Evolutionary conservation across 2,113 vertebrate species (phyloP).

Genomic region (Tupaia chinensis): DNA sequence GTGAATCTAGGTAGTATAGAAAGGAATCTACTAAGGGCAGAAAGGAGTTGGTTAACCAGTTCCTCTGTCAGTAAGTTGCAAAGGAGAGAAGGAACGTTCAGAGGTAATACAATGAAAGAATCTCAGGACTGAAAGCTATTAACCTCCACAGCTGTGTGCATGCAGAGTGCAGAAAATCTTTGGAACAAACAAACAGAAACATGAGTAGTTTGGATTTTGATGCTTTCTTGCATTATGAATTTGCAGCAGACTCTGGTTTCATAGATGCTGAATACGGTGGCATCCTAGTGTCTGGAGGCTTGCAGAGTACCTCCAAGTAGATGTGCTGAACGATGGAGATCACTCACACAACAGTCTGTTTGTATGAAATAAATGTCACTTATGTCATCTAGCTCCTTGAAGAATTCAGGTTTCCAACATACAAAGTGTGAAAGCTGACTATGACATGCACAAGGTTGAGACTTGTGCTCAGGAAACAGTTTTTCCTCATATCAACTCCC

Average conservation of each 20-base stretch:
- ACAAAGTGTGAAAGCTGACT: conserved; percentile 90
- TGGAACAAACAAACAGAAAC: conserved; percentile 87
- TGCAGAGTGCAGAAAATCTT: conserved; percentile 81
- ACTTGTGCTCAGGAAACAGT: conserved; percentile 93
- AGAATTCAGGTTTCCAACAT: conserved; percentile 89
- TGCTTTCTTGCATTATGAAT: conserved; percentile 93
- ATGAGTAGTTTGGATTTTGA: conserved; percentile 89
- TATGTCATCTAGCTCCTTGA: conserved; percentile 92
- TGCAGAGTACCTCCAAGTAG: conserved; percentile 87
- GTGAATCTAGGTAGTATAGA: conserved; percentile 90
- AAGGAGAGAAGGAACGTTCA: conserved; percentile 88
- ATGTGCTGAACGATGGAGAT: conserved; percentile 83
- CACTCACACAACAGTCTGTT: conserved; percentile 85
- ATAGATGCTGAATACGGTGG: conserved; percentile 88
- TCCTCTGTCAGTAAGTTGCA: conserved; percentile 90
- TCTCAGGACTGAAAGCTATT: conserved; percentile 93
- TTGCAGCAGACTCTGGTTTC: conserved; percentile 85
- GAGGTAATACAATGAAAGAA: conserved; percentile 87
- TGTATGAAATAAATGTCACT: conserved; percentile 89
- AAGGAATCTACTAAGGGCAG: conserved; percentile 88
- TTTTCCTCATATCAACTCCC: conserved; percentile 76
- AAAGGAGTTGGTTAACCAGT: conserved; percentile 88
- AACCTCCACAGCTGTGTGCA: conserved; percentile 85
- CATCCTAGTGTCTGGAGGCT: conserved; percentile 86
- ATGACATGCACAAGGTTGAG: conserved; percentile 90